phyloP scores from a whole-genome alignment of 2,797 vertebrate species.

The Diceros bicornis region DNA sequence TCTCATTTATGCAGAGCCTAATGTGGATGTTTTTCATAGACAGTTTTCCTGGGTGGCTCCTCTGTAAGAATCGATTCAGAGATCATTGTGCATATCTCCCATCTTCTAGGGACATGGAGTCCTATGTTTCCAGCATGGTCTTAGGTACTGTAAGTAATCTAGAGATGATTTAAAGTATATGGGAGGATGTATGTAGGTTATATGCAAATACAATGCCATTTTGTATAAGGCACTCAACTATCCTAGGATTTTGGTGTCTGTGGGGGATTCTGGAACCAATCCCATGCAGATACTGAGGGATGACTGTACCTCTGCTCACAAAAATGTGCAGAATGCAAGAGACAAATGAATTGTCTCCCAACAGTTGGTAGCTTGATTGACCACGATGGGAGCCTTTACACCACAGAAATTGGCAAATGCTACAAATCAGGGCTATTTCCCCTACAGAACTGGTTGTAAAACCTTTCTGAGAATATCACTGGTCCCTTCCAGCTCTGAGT shows the following conservation, averaged over 20 bases:
- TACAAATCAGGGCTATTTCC: neutral
- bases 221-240: too few species aligned
- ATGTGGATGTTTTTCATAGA: neutral
- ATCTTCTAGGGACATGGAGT: neutral
- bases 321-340: neutral
- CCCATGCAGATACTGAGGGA: too few species aligned
- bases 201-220: too few species aligned
- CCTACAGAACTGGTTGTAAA: neutral
- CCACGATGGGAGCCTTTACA: neutral
- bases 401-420: conserved; percentile 6
- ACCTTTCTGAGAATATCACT: neutral
- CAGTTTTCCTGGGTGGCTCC: neutral
- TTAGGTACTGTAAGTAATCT: too few species aligned
- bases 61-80: neutral
- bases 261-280: too few species aligned
- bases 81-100: neutral
- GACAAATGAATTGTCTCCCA: neutral
- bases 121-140: neutral
- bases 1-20: conserved; percentile 12
- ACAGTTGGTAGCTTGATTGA: neutral
- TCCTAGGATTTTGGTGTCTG: too few species aligned
- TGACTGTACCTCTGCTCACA: neutral
- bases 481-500: neutral
- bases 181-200: too few species aligned
- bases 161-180: too few species aligned